These are phyloP conservation scores for Stichodactyla helianthus DNA, from an alignment of 64 coral and sea anemone genomes.

Conservation along the genomic window DNA sequence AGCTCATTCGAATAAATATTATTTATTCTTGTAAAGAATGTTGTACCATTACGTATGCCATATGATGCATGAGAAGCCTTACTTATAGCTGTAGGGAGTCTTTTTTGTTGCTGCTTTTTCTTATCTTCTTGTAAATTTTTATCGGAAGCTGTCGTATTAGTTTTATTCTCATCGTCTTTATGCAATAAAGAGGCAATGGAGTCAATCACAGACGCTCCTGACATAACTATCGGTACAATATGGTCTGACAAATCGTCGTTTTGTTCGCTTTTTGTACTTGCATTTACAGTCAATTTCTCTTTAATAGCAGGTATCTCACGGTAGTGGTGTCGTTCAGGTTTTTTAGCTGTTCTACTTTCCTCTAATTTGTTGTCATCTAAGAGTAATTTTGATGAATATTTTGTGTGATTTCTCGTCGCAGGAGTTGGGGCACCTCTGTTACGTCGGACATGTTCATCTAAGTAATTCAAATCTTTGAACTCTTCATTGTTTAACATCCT, in stretches of 20 bases:
- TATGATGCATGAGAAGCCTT: too few relatives aligned
- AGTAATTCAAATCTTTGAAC: constrained; percentile 2
- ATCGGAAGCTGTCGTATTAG: neutral
- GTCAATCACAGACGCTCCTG: neutral
- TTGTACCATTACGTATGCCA: too few relatives aligned
- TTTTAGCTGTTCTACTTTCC: neutral
- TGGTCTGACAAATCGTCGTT: neutral
- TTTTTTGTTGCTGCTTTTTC: neutral
- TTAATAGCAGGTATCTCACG: neutral
- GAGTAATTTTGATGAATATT: neutral
- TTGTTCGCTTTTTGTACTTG: neutral
- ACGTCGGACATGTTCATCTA: neutral
- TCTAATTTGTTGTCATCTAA: neutral
- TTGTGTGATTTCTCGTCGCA: neutral
- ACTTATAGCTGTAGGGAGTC: too few relatives aligned
- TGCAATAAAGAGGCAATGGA: neutral
- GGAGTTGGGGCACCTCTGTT: neutral
- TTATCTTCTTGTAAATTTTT: neutral
- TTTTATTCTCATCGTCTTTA: neutral
- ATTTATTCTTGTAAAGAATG: too few relatives aligned
- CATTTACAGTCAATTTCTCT: neutral
- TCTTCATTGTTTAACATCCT: neutral
- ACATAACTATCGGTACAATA: neutral
- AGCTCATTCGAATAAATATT: too few relatives aligned
- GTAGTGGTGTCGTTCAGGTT: too few relatives aligned